These are phyloP conservation scores for Drosophila peninsularis DNA, from an alignment of 2,888 invertebrate genomes.

Conservation along the genomic window DNA sequence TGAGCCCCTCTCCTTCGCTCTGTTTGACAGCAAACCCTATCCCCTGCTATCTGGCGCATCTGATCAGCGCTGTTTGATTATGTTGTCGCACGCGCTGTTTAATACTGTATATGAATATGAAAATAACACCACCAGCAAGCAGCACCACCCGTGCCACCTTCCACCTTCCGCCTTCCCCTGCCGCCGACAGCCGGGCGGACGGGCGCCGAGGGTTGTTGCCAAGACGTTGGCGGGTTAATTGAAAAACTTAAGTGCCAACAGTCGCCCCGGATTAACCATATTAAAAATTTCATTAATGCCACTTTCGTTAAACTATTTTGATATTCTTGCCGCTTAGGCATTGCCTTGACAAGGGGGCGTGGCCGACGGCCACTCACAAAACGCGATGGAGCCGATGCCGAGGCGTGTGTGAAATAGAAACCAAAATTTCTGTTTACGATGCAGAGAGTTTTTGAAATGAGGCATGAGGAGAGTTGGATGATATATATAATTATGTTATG, in stretches of 20 bases:
- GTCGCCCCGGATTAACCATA: conserved; percentile 81
- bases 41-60: conserved; percentile 4
- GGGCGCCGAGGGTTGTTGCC: conserved; percentile 45
- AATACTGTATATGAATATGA: conserved; percentile 80
- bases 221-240: conserved; percentile 75
- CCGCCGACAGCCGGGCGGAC: background rate
- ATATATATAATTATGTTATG: too few relatives aligned
- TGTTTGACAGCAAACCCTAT: background rate
- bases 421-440: background rate
- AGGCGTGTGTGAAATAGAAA: background rate
- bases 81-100: conserved; percentile 83
- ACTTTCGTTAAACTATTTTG: conserved; percentile 67
- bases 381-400: background rate
- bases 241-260: conserved; percentile 82
- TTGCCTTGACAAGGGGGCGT: conserved; percentile 19
- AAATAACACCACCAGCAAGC: conserved; percentile 46
- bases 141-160: background rate
- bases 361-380: background rate
- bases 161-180: background rate
- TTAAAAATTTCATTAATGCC: conserved; percentile 80
- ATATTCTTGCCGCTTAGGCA: conserved; percentile 23
- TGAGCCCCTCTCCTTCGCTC: too few relatives aligned
- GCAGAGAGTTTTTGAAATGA: background rate
- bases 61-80: conserved; percentile 77
- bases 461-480: background rate